Evolutionary conservation across 2,797 vertebrate genomes (phyloP).

Genomic region (Hydrocynus forskahlii): DNA sequence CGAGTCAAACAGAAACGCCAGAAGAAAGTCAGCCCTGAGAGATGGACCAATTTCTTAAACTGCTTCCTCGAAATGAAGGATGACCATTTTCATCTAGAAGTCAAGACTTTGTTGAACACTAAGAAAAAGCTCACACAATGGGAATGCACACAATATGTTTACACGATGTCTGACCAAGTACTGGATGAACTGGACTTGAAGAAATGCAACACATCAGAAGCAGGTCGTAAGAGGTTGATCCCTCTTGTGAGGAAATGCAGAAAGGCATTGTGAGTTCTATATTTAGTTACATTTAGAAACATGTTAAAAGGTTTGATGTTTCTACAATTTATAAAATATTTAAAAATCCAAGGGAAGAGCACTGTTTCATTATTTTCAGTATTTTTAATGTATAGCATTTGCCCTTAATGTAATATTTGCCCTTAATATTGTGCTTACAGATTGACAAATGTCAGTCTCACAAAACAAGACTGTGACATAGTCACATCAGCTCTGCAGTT

Average conservation of each 20-base stretch:
- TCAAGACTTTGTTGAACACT: conserved; percentile 15
- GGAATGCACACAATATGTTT: not conserved
- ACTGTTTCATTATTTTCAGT: no score
- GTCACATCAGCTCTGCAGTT: not conserved
- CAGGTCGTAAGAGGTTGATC: conserved; percentile 35
- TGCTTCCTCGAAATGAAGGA: conserved; percentile 48
- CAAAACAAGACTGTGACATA: not conserved
- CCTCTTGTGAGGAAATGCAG: conserved; percentile 40
- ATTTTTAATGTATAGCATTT: no score
- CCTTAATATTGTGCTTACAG: not conserved
- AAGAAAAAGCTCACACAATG: not conserved
- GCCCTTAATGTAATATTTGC: no score
- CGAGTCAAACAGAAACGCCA: not conserved
- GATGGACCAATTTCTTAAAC: conserved; percentile 44
- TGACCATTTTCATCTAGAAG: conserved; percentile 11
- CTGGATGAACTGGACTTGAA: no score
- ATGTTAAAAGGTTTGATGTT: not conserved
- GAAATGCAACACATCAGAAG: conserved; percentile 25
- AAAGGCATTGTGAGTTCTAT: conserved; percentile 4
- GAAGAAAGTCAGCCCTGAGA: conserved; percentile 35
- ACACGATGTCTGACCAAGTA: conserved; percentile 36
- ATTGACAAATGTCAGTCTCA: not conserved
- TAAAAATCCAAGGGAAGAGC: no score
- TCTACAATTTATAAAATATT: no score
- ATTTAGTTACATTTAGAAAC: not conserved